Base-by-base conservation (phyloP, 2,797 vertebrate genomes). In the Alosa sapidissima region DNA sequence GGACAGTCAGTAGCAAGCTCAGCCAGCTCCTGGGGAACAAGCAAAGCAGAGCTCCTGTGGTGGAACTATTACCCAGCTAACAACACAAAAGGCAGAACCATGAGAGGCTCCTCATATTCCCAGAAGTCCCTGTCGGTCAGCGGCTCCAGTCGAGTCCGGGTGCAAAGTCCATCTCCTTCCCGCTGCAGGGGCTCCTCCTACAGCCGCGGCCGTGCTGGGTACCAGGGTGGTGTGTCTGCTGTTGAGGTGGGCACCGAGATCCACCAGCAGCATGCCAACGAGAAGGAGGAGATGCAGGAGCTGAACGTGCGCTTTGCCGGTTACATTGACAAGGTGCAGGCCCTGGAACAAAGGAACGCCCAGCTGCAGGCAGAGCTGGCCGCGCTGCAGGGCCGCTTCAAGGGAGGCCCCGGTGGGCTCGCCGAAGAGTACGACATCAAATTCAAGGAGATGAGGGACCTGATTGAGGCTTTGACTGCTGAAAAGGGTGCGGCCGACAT, bases 211-310 rank as follows among this genome's bases (percentile, higher is more conserved):
- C 93, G 93, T 16, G 47, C 93, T 0, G 94, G 93, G 13, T 90
- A 92, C 86, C 93, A 90, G 36, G 90, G 91, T 21, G 55, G 21
- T 3, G 55, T 16, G 21, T 72, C 81, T 0, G 85, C 28, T 0
- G 21, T 0, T 88, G 87, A 91, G 93, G 24, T 93, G 68, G 92
- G 89, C 83, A 94, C 94, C 0, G 93, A 96, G 93, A 92, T 95
- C 86, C 95, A 95, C 87, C 92, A 94, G 90, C 91, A 93, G 0
- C 95, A 94, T 72, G 90, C 90, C 85, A 95, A 94, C 1, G 95
- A 96, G 91, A 96, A 97, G 86, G 95, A 96, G 88, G 95, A 96
- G 89, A 96, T 96, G 94, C 93, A 96, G 85, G 93, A 96, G 85
- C 91, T 96, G 82, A 95, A 93, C 3, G 91, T 93, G 1, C 93